Conservation (phyloP, 2,797 vertebrate species). For the Sebastes oblongus region DNA sequence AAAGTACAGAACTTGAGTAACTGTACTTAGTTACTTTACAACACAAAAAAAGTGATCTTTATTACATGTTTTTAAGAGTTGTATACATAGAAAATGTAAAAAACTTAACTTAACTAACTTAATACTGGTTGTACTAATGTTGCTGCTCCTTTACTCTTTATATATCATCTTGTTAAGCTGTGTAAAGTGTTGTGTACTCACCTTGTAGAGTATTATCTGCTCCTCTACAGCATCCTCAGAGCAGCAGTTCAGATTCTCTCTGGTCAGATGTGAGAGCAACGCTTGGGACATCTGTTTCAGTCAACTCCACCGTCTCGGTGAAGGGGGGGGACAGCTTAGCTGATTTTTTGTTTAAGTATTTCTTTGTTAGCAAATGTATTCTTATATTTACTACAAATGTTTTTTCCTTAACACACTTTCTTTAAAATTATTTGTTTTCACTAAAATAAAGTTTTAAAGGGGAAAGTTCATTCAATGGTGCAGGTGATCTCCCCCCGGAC, state of each 20-base stretch:
- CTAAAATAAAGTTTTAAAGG: fast-evolving
- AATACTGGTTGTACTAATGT: too few relatives aligned
- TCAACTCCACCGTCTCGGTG: slow-evolving; percentile 33
- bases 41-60: background rate
- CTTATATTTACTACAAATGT: fast-evolving
- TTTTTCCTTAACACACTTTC: fast-evolving
- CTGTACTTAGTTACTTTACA: background rate
- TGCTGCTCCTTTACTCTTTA: background rate
- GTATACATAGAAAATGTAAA: too few relatives aligned
- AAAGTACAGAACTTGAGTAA: background rate
- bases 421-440: fast-evolving
- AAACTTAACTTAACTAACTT: too few relatives aligned
- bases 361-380: fast-evolving
- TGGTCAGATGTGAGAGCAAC: slow-evolving; percentile 34
- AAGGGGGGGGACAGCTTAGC: background rate
- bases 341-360: fast-evolving
- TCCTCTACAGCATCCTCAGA: slow-evolving; percentile 49
- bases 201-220: slow-evolving; percentile 21
- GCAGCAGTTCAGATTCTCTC: slow-evolving; percentile 53
- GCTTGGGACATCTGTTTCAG: slow-evolving; percentile 72
- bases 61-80: background rate
- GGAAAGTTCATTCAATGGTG: fast-evolving
- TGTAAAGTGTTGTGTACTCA: slow-evolving; percentile 4
- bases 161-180: background rate
- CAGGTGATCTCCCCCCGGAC: fast-evolving